Evolutionary conservation across 2,113 vertebrate genomes (phyloP).

Genomic region (Leiothrix lutea): DNA sequence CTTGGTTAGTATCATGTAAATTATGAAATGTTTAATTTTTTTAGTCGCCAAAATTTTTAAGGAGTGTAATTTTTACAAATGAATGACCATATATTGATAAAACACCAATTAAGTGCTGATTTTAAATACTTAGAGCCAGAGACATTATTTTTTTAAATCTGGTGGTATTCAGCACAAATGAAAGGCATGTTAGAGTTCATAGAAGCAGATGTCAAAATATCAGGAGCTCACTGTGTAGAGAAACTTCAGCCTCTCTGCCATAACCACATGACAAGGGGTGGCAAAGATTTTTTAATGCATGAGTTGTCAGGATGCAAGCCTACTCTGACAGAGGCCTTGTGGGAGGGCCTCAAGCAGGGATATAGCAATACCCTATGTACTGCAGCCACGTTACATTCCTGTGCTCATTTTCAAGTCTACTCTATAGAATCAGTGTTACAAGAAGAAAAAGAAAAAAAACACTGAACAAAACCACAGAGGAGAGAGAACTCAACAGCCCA

Average conservation of each 20-base stretch:
- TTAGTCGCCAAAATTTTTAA: neutral
- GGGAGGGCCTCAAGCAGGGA: neutral
- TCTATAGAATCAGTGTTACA: neutral
- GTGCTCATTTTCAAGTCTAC: neutral
- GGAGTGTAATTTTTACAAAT: neutral
- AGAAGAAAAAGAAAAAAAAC: neutral
- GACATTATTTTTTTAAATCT: neutral
- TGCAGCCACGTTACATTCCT: neutral
- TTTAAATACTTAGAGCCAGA: neutral
- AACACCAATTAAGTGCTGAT: neutral
- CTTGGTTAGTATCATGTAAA: neutral
- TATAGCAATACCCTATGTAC: fast-evolving
- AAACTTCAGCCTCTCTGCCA: neutral
- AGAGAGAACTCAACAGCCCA: neutral
- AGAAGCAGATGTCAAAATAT: neutral
- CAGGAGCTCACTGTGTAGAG: neutral
- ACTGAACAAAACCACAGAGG: neutral
- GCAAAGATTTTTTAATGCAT: neutral
- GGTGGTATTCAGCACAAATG: neutral
- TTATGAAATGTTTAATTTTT: neutral
- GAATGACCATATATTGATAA: neutral
- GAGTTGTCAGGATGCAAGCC: neutral
- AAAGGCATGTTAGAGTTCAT: neutral
- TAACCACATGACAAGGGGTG: fast-evolving
- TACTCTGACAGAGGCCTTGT: neutral